Evolutionary conservation across 2,888 invertebrate species (phyloP).

Genomic region (Vannuccia rotundouncinata): DNA sequence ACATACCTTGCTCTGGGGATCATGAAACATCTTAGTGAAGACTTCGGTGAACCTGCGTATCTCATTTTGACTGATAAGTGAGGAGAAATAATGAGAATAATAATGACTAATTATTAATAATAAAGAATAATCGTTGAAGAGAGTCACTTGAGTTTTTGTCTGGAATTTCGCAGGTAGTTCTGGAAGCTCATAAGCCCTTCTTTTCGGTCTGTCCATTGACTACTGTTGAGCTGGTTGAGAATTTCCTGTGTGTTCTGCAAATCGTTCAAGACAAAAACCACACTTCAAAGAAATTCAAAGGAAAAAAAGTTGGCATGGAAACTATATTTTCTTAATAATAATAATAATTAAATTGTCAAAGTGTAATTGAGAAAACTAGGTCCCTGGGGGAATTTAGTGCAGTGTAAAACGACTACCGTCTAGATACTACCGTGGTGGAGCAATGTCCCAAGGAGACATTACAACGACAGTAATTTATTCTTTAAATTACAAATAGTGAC

Average conservation of each 20-base stretch:
- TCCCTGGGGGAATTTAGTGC: too few species aligned
- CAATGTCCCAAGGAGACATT: too few species aligned
- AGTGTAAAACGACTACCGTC: too few species aligned
- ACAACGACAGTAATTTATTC: too few species aligned
- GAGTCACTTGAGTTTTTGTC: constrained; percentile 36
- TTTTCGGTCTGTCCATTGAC: constrained; percentile 87
- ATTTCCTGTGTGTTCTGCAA: constrained; percentile 73
- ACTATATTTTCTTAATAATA: too few species aligned
- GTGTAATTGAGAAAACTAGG: too few species aligned
- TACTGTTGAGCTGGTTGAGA: constrained; percentile 75
- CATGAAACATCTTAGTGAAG: constrained; percentile 38
- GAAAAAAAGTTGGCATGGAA: too few species aligned
- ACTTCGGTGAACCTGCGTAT: constrained; percentile 24
- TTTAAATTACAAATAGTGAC: too few species aligned
- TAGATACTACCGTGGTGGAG: too few species aligned
- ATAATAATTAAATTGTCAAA: too few species aligned
- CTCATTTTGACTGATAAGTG: constrained; percentile 34
- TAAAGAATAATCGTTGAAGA: not conserved
- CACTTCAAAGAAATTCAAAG: too few species aligned
- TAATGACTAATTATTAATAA: not conserved
- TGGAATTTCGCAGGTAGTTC: constrained; percentile 63
- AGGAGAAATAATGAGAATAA: constrained; percentile 40
- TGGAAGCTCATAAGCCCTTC: constrained; percentile 79
- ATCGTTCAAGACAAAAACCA: not conserved
- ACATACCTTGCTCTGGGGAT: constrained; percentile 41